Conservation (phyloP, 2,113 vertebrate species). For the Antechinus stuartii region DNA sequence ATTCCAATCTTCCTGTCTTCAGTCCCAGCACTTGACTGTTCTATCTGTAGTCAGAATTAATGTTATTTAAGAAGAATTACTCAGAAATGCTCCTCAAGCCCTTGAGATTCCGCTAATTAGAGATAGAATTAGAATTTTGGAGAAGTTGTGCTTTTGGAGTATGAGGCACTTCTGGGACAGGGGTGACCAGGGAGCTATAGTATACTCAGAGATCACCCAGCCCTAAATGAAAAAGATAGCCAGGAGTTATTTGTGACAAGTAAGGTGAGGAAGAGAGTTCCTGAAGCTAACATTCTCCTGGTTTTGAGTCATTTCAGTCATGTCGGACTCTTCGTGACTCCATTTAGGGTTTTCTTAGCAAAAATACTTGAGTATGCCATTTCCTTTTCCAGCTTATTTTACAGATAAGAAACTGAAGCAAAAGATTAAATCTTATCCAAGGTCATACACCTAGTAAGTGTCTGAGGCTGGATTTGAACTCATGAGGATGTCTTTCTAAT, state of each 20-base stretch:
- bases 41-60: not conserved
- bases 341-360: too few species aligned
- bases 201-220: not conserved
- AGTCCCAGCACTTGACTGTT: not conserved
- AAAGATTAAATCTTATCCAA: too few species aligned
- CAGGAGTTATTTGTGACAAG: too few species aligned
- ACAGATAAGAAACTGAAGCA: too few species aligned
- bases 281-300: not conserved
- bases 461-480: too few species aligned
- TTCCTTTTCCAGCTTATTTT: too few species aligned
- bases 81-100: not conserved
- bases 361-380: too few species aligned
- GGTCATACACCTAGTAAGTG: too few species aligned
- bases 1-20: not conserved
- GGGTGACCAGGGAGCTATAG: not conserved
- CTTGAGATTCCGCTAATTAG: not conserved
- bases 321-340: too few species aligned
- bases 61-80: not conserved
- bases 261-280: not conserved
- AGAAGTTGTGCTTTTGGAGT: not conserved
- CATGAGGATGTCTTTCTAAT: too few species aligned
- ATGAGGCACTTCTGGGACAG: not conserved
- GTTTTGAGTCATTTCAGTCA: too few species aligned
- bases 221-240: not conserved
- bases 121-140: not conserved